These are phyloP conservation scores for Alouatta palliata DNA, from an alignment of 2,113 vertebrate species.

Conservation along the genomic window DNA sequence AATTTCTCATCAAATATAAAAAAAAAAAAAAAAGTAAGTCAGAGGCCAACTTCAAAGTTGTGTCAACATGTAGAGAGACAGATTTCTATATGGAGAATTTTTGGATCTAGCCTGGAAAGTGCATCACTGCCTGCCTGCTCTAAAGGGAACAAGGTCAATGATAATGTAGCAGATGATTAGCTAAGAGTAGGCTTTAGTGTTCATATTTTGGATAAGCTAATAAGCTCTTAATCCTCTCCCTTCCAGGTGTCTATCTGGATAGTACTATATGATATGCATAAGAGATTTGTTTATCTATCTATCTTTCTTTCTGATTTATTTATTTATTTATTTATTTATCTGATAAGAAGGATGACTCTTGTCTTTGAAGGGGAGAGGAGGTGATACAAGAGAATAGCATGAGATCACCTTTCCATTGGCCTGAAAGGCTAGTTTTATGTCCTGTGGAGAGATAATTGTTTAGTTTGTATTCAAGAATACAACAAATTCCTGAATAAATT, in stretches of 20 bases:
- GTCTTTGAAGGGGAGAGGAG: background rate
- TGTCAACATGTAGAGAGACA: background rate
- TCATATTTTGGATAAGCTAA: background rate
- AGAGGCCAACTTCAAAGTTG: fast-evolving
- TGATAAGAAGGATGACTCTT: background rate
- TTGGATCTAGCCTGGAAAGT: background rate
- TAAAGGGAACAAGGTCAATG: background rate
- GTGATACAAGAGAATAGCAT: background rate
- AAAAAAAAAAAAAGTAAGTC: background rate
- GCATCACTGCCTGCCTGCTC: background rate
- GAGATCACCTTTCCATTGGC: background rate
- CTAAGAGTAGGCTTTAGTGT: background rate
- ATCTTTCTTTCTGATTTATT: too few relatives aligned
- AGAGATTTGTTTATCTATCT: background rate
- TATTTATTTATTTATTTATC: background rate
- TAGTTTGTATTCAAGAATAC: background rate
- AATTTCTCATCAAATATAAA: background rate
- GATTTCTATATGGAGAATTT: too few relatives aligned
- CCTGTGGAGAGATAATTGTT: background rate
- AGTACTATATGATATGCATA: background rate
- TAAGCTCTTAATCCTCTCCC: background rate
- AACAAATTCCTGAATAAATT: background rate
- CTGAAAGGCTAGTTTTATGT: background rate
- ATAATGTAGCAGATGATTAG: background rate
- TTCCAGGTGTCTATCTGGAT: background rate